Conservation (phyloP, 2,113 vertebrate genomes). For the Dinomys branickii region DNA sequence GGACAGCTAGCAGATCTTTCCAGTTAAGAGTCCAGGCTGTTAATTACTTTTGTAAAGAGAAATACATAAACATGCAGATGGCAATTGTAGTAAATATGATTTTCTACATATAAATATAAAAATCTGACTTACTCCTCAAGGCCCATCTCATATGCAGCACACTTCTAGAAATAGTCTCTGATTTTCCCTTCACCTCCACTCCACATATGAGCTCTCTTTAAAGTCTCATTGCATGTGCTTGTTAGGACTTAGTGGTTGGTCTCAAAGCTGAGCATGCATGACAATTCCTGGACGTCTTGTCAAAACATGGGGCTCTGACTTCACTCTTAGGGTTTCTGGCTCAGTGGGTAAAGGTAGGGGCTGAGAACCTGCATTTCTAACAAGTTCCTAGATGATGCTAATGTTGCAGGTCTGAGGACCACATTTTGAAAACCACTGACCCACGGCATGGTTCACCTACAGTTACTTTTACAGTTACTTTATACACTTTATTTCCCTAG, state of each 20-base stretch:
- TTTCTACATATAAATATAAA: slow-evolving; percentile 78
- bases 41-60: slow-evolving; percentile 79
- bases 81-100: slow-evolving; percentile 76
- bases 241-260: neutral
- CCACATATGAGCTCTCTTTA: slow-evolving; percentile 33
- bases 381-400: neutral
- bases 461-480: neutral
- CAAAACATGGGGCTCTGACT: neutral
- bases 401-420: neutral
- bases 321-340: neutral
- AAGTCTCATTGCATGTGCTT: slow-evolving; percentile 2
- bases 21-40: slow-evolving; percentile 77
- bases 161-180: slow-evolving; percentile 65
- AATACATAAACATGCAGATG: slow-evolving; percentile 82
- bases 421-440: neutral
- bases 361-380: neutral
- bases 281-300: neutral
- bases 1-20: slow-evolving; percentile 80
- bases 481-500: neutral
- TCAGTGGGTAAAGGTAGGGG: neutral
- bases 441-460: neutral
- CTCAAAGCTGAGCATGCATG: neutral
- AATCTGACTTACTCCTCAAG: slow-evolving; percentile 67
- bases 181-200: neutral
- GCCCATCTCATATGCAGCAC: slow-evolving; percentile 55